Percentiles rank a stretch among this genome's conserved stretches.
Evolutionary conservation across 1,140 invertebrate genomes (phyloP).

Genomic region (Pectinophora gossypiella): DNA sequence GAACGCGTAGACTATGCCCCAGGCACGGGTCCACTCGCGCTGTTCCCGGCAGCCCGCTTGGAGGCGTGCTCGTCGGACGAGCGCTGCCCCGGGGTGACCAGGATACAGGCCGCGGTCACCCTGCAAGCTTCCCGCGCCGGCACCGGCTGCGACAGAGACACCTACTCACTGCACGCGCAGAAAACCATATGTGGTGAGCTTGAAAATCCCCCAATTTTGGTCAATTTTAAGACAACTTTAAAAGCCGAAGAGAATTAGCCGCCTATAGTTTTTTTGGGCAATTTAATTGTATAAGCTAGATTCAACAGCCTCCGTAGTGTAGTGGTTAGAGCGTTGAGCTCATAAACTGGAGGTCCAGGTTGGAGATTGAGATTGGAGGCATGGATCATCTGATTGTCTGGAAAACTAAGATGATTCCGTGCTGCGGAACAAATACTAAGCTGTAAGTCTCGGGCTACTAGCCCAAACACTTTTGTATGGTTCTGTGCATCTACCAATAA

Average conservation of each 20-base stretch:
- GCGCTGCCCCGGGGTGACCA: conserved; percentile 81
- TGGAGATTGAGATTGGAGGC: no score
- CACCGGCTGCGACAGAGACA: conserved; percentile 94
- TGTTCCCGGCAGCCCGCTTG: conserved; percentile 91
- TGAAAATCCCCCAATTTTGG: no score
- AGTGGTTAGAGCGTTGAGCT: not conserved
- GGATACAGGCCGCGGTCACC: conserved; percentile 81
- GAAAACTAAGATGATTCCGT: no score
- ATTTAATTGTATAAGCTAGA: no score
- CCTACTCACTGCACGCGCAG: conserved; percentile 91
- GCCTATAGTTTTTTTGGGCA: no score
- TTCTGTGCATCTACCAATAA: no score
- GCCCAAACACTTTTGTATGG: not conserved
- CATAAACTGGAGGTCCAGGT: not conserved
- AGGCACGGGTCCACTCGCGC: conserved; percentile 81
- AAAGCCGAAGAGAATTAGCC: no score
- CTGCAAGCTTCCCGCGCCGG: conserved; percentile 90
- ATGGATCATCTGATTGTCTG: no score
- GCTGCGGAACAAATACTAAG: not conserved
- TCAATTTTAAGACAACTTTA: no score
- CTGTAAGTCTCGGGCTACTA: not conserved
- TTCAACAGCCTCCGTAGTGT: not conserved
- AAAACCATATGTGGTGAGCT: conserved; percentile 91
- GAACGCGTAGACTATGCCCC: conserved; percentile 95
- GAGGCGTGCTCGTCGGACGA: conserved; percentile 90